Evolutionary conservation across 2,113 vertebrate species (phyloP).

Genomic region (Cacatua alba): DNA sequence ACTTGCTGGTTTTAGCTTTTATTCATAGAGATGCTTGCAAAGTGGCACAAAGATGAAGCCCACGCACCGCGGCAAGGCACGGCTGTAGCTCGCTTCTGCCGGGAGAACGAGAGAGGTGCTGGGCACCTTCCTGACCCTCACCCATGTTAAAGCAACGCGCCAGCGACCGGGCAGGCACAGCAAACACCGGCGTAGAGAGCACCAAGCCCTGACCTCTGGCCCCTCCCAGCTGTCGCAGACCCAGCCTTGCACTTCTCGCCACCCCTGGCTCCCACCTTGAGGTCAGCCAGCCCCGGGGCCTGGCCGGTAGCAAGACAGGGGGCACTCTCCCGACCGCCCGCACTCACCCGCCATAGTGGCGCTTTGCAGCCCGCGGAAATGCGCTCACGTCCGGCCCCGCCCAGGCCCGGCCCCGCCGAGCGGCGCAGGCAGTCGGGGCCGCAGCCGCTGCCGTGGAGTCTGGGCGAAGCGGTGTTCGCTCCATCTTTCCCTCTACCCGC

Average conservation of each 20-base stretch:
- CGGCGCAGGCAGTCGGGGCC: not conserved
- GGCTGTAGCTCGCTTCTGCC: accelerated
- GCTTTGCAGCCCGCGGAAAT: slow-evolving; percentile 33
- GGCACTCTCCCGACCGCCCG: accelerated
- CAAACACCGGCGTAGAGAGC: not conserved
- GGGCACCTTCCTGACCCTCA: not conserved
- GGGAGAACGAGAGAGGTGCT: accelerated
- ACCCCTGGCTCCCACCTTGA: accelerated
- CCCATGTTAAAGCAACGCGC: accelerated
- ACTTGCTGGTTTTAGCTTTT: not conserved
- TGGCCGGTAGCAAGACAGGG: accelerated
- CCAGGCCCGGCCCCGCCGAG: not conserved
- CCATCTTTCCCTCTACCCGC: accelerated
- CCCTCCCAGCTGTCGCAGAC: not conserved
- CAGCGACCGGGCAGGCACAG: too few relatives aligned
- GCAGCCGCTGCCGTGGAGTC: not conserved
- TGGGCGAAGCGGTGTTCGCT: not conserved
- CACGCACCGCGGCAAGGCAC: accelerated
- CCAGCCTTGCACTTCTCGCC: too few relatives aligned
- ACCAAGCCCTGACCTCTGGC: not conserved
- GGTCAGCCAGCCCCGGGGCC: not conserved
- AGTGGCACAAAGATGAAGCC: not conserved
- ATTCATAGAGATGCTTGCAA: not conserved
- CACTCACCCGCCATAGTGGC: not conserved
- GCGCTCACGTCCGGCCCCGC: slow-evolving; percentile 59